Evolutionary conservation across 2,888 invertebrate species (phyloP).

Genomic region (Gymnocheta viridis): DNA sequence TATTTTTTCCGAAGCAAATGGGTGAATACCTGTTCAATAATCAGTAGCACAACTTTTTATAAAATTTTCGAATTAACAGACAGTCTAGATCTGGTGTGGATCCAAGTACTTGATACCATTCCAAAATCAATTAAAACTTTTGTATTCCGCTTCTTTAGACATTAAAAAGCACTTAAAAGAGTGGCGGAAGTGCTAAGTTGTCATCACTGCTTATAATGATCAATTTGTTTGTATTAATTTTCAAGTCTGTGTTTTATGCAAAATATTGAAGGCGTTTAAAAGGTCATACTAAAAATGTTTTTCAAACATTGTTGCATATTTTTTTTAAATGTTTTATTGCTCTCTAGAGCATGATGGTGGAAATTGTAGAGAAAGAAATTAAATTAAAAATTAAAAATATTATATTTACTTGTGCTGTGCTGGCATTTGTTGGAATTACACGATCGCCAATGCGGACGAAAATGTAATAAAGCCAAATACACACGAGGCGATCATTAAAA

Average conservation of each 20-base stretch:
- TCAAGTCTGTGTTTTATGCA: conserved; percentile 20
- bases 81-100: too few species aligned
- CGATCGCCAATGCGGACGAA: too few species aligned
- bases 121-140: too few species aligned
- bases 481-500: too few species aligned
- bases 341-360: not conserved
- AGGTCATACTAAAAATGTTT: conserved; percentile 41
- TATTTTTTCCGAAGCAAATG: too few species aligned
- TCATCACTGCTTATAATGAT: not conserved
- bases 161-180: not conserved
- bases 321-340: conserved; percentile 10
- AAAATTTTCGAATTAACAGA: too few species aligned
- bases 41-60: too few species aligned
- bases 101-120: too few species aligned
- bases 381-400: conserved; percentile 5
- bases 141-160: too few species aligned
- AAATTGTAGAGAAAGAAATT: conserved; percentile 16
- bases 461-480: too few species aligned
- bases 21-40: too few species aligned
- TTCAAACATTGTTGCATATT: conserved; percentile 45
- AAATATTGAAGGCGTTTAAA: conserved; percentile 65
- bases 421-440: not conserved
- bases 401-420: not conserved
- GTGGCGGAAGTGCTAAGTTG: not conserved
- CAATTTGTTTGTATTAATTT: not conserved